These are phyloP conservation scores for Cyrtonyx montezumae DNA, from an alignment of 2,113 vertebrate genomes.

Conservation along the genomic window DNA sequence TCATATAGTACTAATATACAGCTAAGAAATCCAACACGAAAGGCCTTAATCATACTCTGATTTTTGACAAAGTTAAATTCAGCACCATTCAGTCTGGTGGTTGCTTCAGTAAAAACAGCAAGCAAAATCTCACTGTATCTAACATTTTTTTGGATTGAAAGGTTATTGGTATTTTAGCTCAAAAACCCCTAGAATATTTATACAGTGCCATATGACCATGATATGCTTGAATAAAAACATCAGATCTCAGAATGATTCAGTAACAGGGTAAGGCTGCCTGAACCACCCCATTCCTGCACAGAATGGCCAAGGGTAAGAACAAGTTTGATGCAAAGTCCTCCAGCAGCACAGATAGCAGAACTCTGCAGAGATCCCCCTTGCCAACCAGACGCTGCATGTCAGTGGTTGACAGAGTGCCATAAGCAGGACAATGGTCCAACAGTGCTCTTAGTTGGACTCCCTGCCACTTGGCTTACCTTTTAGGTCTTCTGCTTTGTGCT, in stretches of 20 bases:
- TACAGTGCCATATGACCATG: neutral
- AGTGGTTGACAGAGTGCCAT: rapidly evolving
- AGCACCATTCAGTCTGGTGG: neutral
- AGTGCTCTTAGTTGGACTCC: neutral
- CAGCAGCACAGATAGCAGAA: neutral
- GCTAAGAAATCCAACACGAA: neutral
- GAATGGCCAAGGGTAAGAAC: neutral
- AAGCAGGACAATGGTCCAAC: rapidly evolving
- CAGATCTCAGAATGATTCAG: neutral
- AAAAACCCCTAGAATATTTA: neutral
- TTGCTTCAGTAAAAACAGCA: neutral
- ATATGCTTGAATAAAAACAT: neutral
- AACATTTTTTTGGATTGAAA: neutral
- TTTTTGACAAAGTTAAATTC: neutral
- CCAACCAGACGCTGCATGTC: rapidly evolving
- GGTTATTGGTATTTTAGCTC: neutral
- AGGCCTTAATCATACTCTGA: neutral
- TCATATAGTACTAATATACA: neutral
- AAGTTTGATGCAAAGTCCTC: neutral
- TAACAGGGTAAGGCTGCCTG: neutral
- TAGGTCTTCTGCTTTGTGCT: neutral
- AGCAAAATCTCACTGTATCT: neutral
- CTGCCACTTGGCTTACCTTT: neutral
- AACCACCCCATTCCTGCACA: neutral
- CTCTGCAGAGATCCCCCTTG: neutral